Conservation (phyloP, 2,888 invertebrate genomes). For the Brachynemurus nebulosus region DNA sequence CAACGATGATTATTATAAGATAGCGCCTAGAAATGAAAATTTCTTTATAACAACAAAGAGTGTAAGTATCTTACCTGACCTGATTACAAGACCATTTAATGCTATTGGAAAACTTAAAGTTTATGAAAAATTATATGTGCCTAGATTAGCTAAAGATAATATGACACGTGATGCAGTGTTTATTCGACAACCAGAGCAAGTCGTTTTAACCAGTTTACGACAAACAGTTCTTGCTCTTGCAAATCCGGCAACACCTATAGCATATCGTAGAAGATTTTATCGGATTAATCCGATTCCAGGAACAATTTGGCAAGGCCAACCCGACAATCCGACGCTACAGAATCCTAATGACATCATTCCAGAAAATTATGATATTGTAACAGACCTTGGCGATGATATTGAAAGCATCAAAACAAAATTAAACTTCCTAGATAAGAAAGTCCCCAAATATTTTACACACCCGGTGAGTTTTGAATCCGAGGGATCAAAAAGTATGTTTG, state of each 20-base stretch:
- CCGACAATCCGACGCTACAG: too few relatives aligned
- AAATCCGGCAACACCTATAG: not conserved
- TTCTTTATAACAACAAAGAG: not conserved
- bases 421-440: not conserved
- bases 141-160: not conserved
- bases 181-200: not conserved
- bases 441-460: not conserved
- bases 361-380: too few relatives aligned
- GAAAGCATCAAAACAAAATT: not conserved
- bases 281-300: not conserved
- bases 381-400: not conserved
- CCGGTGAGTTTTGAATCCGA: not conserved
- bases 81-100: not conserved
- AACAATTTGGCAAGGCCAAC: not conserved
- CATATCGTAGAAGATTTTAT: not conserved
- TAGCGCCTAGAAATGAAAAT: too few relatives aligned
- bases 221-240: not conserved
- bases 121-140: not conserved
- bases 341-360: too few relatives aligned
- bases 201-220: not conserved
- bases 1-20: too few relatives aligned
- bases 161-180: not conserved
- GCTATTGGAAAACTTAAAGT: not conserved
- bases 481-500: not conserved
- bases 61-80: not conserved